Evolutionary conservation across 2,888 invertebrate species (phyloP).

Genomic region (Dynastes hyllus): DNA sequence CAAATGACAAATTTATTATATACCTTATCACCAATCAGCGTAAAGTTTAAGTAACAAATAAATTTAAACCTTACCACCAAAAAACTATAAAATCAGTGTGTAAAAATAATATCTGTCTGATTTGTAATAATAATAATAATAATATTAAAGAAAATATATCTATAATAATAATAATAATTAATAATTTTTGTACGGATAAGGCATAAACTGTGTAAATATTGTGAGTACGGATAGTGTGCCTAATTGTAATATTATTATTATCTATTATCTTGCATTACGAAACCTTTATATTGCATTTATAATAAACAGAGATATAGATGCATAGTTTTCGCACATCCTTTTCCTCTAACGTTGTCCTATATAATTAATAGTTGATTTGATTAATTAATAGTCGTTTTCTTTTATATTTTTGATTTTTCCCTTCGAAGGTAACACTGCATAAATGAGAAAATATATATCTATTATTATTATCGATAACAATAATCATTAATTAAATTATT

Average conservation of each 20-base stretch:
- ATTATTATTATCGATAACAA: conserved; percentile 4
- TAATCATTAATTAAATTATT: conserved; percentile 44
- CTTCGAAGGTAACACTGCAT: background rate
- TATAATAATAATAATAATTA: conserved; percentile 47
- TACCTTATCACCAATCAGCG: background rate
- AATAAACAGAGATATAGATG: background rate
- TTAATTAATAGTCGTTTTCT: background rate
- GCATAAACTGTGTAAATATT: conserved; percentile 53
- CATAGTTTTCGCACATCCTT: conserved; percentile 3
- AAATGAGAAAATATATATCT: conserved; percentile 23
- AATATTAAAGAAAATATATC: conserved; percentile 49
- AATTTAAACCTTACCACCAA: background rate
- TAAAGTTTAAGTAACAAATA: conserved; percentile 2
- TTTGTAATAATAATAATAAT: conserved; percentile 49
- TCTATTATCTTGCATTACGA: conserved; percentile 40
- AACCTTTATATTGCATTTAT: conserved; percentile 18
- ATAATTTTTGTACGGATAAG: conserved; percentile 55
- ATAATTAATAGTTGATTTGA: background rate
- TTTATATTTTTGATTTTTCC: conserved; percentile 12
- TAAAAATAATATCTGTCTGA: conserved; percentile 51
- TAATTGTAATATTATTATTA: conserved; percentile 46
- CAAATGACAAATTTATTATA: background rate
- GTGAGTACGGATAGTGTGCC: conserved; percentile 50
- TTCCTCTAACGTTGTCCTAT: background rate
- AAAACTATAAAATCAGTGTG: conserved; percentile 24